Percentiles rank a stretch among this genome's conserved stretches.
phyloP scores from a whole-genome alignment of 2,888 invertebrate species.

The Noctua janthe region DNA sequence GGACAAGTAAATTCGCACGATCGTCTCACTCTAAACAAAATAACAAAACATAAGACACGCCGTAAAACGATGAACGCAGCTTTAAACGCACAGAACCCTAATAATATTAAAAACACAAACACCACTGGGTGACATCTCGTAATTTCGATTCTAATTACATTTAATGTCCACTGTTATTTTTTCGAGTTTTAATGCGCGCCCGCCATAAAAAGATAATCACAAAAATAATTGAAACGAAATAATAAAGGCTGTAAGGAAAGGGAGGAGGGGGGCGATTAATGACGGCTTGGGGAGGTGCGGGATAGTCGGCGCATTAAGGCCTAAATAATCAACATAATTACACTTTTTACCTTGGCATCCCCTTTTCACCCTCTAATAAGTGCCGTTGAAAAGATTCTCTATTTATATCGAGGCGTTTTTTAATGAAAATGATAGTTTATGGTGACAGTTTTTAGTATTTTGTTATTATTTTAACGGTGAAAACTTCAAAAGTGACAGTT shows the following conservation, averaged over 20 bases:
- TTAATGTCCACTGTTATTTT: conserved; percentile 89
- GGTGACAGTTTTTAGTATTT: conserved; percentile 55
- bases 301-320: conserved; percentile 89
- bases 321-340: conserved; percentile 91
- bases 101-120: conserved; percentile 76
- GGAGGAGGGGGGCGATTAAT: conserved; percentile 85
- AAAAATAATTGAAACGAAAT: conserved; percentile 91
- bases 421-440: conserved; percentile 71
- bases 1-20: conserved; percentile 34
- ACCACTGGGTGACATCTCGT: conserved; percentile 85
- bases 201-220: conserved; percentile 90
- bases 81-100: conserved; percentile 72
- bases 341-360: conserved; percentile 88
- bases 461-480: neutral
- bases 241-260: conserved; percentile 84
- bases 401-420: conserved; percentile 76
- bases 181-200: conserved; percentile 89
- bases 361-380: conserved; percentile 83
- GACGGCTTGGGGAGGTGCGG: conserved; percentile 81
- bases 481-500: neutral
- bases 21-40: conserved; percentile 46
- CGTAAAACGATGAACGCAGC: conserved; percentile 66
- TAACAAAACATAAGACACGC: conserved; percentile 61
- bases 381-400: conserved; percentile 83
- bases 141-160: conserved; percentile 89